Conservation (phyloP, 2,888 invertebrate genomes). For the Ditylenchus weischeri region DNA sequence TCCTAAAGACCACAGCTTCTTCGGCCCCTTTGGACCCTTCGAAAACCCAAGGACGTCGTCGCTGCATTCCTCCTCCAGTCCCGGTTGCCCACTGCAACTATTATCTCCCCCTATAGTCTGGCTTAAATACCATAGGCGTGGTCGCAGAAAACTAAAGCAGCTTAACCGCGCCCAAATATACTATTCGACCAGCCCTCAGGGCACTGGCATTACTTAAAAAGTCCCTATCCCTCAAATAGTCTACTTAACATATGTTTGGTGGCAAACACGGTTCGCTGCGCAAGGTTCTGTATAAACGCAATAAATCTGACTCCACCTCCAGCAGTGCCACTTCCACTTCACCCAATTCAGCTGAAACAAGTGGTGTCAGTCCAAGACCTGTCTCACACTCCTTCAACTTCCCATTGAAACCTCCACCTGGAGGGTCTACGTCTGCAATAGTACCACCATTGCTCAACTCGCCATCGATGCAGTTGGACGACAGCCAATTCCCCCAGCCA, state of each 20-base stretch:
- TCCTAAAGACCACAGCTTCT: no score
- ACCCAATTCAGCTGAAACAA: background rate
- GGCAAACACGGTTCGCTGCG: slow-evolving; percentile 25
- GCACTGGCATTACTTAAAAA: slow-evolving; percentile 3
- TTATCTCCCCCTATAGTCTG: no score
- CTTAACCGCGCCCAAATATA: background rate
- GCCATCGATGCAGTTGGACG: background rate
- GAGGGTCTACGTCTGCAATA: background rate
- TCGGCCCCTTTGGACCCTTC: no score
- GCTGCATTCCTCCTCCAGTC: no score
- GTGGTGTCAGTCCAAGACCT: background rate
- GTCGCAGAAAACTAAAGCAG: no score
- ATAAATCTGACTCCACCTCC: background rate
- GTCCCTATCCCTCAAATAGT: background rate
- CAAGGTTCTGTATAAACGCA: slow-evolving; percentile 21
- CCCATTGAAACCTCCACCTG: background rate
- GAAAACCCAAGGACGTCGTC: no score
- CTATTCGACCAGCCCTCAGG: background rate
- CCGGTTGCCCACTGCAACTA: no score
- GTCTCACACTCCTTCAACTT: background rate
- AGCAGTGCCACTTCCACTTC: slow-evolving; percentile 3
- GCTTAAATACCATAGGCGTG: no score
- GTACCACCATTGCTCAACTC: background rate
- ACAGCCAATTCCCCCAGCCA: slow-evolving; percentile 6
- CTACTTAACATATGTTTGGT: slow-evolving; percentile 18